phyloP scores from a whole-genome alignment of 2,888 invertebrate species.

The Sympetrum striolatum region DNA sequence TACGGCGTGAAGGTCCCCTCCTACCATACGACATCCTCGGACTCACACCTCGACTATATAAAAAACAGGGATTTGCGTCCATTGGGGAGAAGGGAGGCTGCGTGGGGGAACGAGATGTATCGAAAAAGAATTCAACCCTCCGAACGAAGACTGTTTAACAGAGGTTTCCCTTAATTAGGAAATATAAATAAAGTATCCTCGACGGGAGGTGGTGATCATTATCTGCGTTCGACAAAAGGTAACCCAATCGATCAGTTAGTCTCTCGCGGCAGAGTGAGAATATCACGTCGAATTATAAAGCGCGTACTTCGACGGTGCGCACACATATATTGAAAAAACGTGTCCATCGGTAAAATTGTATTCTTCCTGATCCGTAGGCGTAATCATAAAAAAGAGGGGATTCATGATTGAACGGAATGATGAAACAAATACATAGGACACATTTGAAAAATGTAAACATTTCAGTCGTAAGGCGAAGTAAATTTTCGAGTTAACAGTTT shows the following conservation, averaged over 20 bases:
- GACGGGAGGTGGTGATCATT: not conserved
- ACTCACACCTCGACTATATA: not conserved
- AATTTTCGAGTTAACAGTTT: too few species aligned
- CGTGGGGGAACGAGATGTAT: not conserved
- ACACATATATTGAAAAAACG: too few species aligned
- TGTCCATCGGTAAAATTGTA: too few species aligned
- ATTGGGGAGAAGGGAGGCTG: not conserved
- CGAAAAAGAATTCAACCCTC: not conserved
- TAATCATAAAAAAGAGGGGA: too few species aligned
- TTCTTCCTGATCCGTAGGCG: too few species aligned
- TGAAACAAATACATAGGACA: too few species aligned
- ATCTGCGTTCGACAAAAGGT: not conserved
- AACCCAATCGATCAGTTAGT: not conserved
- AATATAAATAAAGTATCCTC: not conserved
- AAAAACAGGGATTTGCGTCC: not conserved
- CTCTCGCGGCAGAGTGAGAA: too few species aligned
- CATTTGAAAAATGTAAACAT: too few species aligned
- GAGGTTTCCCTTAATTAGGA: conserved; percentile 24
- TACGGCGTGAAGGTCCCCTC: not conserved
- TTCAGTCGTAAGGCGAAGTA: too few species aligned
- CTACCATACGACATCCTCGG: not conserved
- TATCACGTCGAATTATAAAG: too few species aligned
- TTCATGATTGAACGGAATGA: too few species aligned
- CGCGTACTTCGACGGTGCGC: too few species aligned
- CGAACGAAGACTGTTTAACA: not conserved